Evolutionary conservation across 2,113 vertebrate genomes (phyloP).

Genomic region (Paradoxurus hermaphroditus): DNA sequence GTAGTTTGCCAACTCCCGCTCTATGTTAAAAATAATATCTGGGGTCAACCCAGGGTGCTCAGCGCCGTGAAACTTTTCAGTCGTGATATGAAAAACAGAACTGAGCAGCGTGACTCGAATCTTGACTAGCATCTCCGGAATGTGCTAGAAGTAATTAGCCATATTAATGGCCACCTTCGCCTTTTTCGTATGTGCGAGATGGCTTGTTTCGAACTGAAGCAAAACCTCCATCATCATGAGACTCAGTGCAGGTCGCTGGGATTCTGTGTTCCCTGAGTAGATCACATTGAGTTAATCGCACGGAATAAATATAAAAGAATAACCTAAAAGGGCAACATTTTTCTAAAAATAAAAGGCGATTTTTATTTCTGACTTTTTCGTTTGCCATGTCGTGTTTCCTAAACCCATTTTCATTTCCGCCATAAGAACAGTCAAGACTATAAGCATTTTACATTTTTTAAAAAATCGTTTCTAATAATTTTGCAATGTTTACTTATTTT

Average conservation of each 20-base stretch:
- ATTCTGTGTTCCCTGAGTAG: background rate
- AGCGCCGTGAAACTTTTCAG: background rate
- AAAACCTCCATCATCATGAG: background rate
- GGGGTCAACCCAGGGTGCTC: background rate
- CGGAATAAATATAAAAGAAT: background rate
- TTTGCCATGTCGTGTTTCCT: background rate
- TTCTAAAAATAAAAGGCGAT: background rate
- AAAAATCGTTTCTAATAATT: no score
- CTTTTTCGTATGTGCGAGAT: background rate
- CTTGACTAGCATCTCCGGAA: background rate
- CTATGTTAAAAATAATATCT: conserved; percentile 4
- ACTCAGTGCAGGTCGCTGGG: background rate
- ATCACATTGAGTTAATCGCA: background rate
- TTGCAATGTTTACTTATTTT: no score
- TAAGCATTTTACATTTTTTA: background rate
- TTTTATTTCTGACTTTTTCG: conserved; percentile 22
- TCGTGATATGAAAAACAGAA: conserved; percentile 24
- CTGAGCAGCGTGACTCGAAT: background rate
- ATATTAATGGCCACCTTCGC: background rate
- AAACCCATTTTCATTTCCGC: background rate
- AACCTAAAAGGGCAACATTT: conserved; percentile 5
- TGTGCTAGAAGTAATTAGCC: background rate
- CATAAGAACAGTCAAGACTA: background rate
- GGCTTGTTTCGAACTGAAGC: conserved; percentile 21
- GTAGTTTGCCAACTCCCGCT: background rate